Evolutionary conservation across 1,140 invertebrate genomes (phyloP).

Genomic region (Pseudoatta argentina): DNA sequence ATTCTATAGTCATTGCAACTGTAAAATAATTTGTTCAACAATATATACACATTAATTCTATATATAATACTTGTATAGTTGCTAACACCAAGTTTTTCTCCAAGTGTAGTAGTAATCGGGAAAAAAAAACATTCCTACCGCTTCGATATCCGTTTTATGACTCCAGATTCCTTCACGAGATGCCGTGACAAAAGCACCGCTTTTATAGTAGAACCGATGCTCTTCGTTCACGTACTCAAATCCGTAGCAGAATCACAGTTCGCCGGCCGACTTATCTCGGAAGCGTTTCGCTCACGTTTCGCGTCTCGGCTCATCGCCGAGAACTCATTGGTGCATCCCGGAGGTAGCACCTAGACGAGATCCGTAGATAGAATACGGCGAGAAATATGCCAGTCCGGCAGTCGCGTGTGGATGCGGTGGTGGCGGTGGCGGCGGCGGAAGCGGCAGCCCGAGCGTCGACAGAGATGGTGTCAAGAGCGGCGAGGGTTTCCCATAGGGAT

Average conservation of each 20-base stretch:
- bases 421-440: constrained; percentile 89
- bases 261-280: constrained; percentile 24
- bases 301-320: background rate
- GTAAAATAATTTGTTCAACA: too few relatives aligned
- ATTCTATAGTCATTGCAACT: too few relatives aligned
- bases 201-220: background rate
- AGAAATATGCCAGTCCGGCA: constrained; percentile 90
- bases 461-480: constrained; percentile 87
- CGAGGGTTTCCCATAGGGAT: constrained; percentile 94
- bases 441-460: constrained; percentile 87
- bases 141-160: constrained; percentile 11
- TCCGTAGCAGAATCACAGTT: constrained; percentile 70
- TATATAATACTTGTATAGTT: too few relatives aligned
- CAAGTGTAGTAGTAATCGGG: constrained; percentile 2
- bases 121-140: constrained; percentile 37
- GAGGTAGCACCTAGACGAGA: constrained; percentile 92
- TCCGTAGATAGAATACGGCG: constrained; percentile 95
- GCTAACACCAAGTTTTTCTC: too few relatives aligned
- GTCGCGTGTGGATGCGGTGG: constrained; percentile 89
- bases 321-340: constrained; percentile 88
- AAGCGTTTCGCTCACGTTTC: background rate
- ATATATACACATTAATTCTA: too few relatives aligned
- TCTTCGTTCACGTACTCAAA: constrained; percentile 19
- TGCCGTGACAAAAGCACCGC: background rate
- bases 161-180: background rate